These are phyloP conservation scores for Platycheirus rosarum DNA, from an alignment of 2,888 invertebrate species.

Conservation along the genomic window DNA sequence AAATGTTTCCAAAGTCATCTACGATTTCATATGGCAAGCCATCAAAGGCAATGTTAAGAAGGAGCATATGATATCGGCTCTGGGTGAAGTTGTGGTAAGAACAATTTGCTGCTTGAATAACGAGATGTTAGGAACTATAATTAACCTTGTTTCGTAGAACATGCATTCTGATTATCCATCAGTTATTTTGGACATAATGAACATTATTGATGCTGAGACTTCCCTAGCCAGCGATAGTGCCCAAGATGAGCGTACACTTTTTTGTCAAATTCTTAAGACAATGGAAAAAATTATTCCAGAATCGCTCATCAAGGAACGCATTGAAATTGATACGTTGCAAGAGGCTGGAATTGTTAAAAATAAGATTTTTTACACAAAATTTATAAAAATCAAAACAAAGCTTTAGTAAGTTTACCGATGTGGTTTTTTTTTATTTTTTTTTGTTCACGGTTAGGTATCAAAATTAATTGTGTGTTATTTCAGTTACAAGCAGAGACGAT, in stretches of 20 bases:
- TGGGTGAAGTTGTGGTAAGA: slow-evolving; percentile 91
- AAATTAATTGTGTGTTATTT: neutral
- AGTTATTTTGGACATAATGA: slow-evolving; percentile 92
- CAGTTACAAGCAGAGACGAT: slow-evolving; percentile 99
- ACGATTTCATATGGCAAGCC: slow-evolving; percentile 91
- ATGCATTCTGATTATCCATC: slow-evolving; percentile 92
- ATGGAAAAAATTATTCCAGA: slow-evolving; percentile 93
- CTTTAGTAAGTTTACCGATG: slow-evolving; percentile 91
- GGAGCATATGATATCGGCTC: slow-evolving; percentile 88
- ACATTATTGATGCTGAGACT: slow-evolving; percentile 93
- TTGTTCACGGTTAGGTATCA: too few relatives aligned
- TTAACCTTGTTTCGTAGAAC: slow-evolving; percentile 83
- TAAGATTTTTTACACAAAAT: slow-evolving; percentile 95
- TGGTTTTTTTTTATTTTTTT: neutral
- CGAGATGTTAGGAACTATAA: too few relatives aligned
- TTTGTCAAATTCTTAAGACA: slow-evolving; percentile 90
- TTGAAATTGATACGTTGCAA: slow-evolving; percentile 96
- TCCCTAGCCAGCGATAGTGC: slow-evolving; percentile 85
- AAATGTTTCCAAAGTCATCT: slow-evolving; percentile 89
- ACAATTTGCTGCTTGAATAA: slow-evolving; percentile 5
- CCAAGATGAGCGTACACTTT: slow-evolving; percentile 89
- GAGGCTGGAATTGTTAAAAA: slow-evolving; percentile 95
- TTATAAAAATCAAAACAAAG: slow-evolving; percentile 98
- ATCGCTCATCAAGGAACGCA: slow-evolving; percentile 93
- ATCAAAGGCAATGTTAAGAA: slow-evolving; percentile 90